Evolutionary conservation across 1,140 invertebrate genomes (phyloP), one percentile per base, ranked within the genome.

Genomic region (Bombus waltoni): DNA sequence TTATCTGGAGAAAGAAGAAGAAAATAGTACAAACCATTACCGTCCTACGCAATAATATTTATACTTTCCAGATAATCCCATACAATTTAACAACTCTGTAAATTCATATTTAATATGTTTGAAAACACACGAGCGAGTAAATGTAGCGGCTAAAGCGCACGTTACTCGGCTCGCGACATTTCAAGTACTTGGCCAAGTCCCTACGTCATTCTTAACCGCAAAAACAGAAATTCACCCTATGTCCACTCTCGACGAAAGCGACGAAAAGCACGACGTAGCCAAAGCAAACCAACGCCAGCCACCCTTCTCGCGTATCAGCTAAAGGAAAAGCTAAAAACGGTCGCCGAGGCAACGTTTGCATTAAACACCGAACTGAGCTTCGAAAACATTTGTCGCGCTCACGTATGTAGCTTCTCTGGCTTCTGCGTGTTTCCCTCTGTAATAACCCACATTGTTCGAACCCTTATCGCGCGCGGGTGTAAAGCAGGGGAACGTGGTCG

Each of bases 371-470:
- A 32, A 68, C 15, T 11, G 68, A 18, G n/a, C 65, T 47, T 11
- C 40, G 28, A 47, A 85, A 80, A 84, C 75, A 84, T 66, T 84
- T 72, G 82, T 78, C 82, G 82, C 59, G 59, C 59, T 62, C 11
- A 13, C 59, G 59, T 62, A 62, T 62, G 59, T 62, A 62, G 28
- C 66, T 38, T 8, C 38, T 35, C 38, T 35, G 25, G 44, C n/a
- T 66, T 28, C 40, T 44, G 73, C 57, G n/a, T 59, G 83, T 80
- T 66, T 85, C 83, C 83, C 83, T 80, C 76, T 65, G 76, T 80
- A 85, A 85, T 85, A 85, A 85, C 83, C 83, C 68, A 72, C 68
- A 85, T 85, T 85, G 83, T 85, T 85, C 68, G 40, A 72, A 40
- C 83, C 83, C 83, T 85, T 80, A 80, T 85, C 83, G 57, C 40